phyloP scores from a whole-genome alignment of 2,797 vertebrate genomes.

The Carduelis carduelis region DNA sequence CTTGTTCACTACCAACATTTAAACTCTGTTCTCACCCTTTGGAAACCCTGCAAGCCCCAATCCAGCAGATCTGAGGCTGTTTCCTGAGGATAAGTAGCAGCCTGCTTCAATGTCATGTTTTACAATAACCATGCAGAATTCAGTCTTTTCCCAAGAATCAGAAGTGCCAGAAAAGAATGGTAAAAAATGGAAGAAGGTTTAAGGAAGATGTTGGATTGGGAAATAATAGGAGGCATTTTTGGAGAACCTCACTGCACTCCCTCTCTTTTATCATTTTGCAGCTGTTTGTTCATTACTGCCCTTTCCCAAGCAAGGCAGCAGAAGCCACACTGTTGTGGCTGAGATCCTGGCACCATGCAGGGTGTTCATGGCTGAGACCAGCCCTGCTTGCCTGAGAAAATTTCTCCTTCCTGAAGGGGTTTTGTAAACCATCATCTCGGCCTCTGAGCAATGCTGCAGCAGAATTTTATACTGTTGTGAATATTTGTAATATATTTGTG shows the following conservation, averaged over 20 bases:
- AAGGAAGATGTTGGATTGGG: background rate
- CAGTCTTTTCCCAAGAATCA: background rate
- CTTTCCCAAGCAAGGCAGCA: background rate
- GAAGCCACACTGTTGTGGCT: background rate
- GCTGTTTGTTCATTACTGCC: background rate
- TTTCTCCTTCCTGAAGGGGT: background rate
- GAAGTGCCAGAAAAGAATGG: background rate
- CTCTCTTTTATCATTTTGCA: background rate
- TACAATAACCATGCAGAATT: background rate
- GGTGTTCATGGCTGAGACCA: background rate
- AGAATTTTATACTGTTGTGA: background rate
- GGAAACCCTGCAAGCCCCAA: background rate
- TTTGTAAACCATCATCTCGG: background rate
- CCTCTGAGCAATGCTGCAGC: background rate
- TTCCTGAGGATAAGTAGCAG: background rate
- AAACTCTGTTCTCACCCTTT: background rate
- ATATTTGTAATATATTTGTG: background rate
- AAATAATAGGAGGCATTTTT: background rate
- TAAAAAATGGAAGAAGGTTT: background rate
- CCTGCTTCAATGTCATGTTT: background rate
- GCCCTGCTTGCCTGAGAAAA: accelerated
- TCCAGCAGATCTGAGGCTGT: background rate
- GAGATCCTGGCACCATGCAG: background rate
- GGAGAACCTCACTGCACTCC: background rate
- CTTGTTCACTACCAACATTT: background rate